Base-by-base conservation (phyloP, 1,140 invertebrate species). In the Phenacoccus solenopsis region DNA sequence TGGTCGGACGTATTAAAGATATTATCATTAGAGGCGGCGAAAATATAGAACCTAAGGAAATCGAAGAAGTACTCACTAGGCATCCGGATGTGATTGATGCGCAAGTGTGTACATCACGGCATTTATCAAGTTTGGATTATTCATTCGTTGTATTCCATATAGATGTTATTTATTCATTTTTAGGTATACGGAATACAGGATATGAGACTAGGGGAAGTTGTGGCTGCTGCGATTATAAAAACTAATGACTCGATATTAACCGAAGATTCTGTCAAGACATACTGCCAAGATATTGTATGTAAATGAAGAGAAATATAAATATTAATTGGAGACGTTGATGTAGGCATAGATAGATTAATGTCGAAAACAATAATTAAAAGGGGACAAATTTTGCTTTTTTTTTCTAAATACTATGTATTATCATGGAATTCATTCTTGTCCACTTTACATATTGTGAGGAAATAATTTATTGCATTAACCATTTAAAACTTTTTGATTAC, bases 1-100 rank as follows among this genome's bases (percentile, higher is more conserved):
- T 96, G 71, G 86, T 94, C 57, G 93, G 94, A 1, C 82, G 94
- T 68, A 78, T 89, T 1, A 96, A 96, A 78, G 94, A 96, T 73
- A 85, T 96, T 84, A 87, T 97, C 56, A 96, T 95, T 56, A 81
- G 93, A 69, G 93, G 94, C 59, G 94, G 94, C 30, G 94, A 96
- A 79, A 97, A 96, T 78, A 87, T 97, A 61, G 90, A 86, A 76
- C 93, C 93, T 0, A 86, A 85, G 64, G 94, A 97, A 82, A 85
- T 97, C 70, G 94, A 97, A 81, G 84, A 90, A 72, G 86, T 90
- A 72, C 75, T 94, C 0, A 85, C 87, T 74, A 83, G 82, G 5
- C 91, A 95, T 82, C 90, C 90, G 0, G 79, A 82, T 32, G 81
- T 96, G 28, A 75, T 84, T 10, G 90, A 95, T 78, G 86, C 83